These are phyloP conservation scores for Microcebus tavaratra DNA, from an alignment of 2,113 vertebrate genomes.

Conservation along the genomic window DNA sequence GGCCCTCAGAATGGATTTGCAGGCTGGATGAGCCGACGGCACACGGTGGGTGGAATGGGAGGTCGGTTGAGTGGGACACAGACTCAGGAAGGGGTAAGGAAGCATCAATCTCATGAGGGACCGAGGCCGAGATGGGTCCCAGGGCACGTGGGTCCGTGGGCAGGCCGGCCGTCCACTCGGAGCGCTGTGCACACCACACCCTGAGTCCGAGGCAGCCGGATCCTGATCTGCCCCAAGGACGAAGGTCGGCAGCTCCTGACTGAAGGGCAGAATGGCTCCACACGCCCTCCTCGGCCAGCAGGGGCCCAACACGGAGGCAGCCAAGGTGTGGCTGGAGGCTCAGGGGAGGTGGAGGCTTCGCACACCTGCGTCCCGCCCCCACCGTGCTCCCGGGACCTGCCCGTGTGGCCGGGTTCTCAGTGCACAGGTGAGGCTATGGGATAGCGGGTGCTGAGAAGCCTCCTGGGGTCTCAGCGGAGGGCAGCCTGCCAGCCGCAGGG, in stretches of 20 bases:
- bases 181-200: accelerated
- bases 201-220: background rate
- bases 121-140: background rate
- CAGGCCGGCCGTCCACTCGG: accelerated
- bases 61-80: too few species aligned
- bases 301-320: background rate
- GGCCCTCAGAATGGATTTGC: too few species aligned
- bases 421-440: background rate
- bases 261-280: background rate
- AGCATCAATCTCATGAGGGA: background rate
- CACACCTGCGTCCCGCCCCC: background rate
- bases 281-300: background rate
- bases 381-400: background rate
- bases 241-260: background rate
- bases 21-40: too few species aligned
- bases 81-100: background rate
- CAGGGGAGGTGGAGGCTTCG: background rate
- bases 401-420: accelerated
- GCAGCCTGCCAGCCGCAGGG: background rate
- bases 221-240: background rate
- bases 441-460: background rate
- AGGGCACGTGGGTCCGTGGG: too few species aligned
- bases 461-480: background rate
- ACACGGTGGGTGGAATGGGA: accelerated
- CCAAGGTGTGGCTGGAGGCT: accelerated